These are phyloP conservation scores for Phalacrocorax carbo DNA, from an alignment of 2,113 vertebrate species.

Conservation along the genomic window DNA sequence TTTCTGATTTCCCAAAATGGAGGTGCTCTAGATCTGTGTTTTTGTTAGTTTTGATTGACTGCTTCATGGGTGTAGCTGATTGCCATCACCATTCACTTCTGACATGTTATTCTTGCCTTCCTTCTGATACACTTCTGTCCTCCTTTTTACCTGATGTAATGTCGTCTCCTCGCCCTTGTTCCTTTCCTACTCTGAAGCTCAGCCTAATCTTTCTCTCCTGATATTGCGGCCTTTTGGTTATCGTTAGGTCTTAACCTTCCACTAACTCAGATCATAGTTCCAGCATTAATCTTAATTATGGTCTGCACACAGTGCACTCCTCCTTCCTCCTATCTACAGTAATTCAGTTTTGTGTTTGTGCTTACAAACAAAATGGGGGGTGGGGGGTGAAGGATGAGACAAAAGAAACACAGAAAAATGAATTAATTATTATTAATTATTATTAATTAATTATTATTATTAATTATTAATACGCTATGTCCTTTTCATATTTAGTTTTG, in stretches of 20 bases:
- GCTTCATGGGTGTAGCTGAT: background rate
- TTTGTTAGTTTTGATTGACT: background rate
- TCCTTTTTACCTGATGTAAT: background rate
- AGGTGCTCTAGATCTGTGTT: background rate
- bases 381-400: background rate
- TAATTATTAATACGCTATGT: background rate
- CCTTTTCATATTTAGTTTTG: background rate
- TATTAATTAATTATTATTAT: too few species aligned
- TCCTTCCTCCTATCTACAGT: background rate
- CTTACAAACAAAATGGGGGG: background rate
- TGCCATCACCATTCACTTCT: background rate
- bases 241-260: background rate
- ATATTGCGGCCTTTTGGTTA: background rate
- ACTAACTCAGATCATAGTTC: background rate
- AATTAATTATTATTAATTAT: too few species aligned
- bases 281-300: background rate
- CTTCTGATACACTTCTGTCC: background rate
- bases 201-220: background rate
- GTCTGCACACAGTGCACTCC: background rate
- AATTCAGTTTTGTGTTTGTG: background rate
- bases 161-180: background rate
- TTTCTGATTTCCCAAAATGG: background rate
- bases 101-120: accelerated
- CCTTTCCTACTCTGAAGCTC: background rate
- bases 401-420: background rate